These are phyloP conservation scores for Melanotaenia maccullochi DNA, from an alignment of 2,797 vertebrate genomes.

Conservation along the genomic window DNA sequence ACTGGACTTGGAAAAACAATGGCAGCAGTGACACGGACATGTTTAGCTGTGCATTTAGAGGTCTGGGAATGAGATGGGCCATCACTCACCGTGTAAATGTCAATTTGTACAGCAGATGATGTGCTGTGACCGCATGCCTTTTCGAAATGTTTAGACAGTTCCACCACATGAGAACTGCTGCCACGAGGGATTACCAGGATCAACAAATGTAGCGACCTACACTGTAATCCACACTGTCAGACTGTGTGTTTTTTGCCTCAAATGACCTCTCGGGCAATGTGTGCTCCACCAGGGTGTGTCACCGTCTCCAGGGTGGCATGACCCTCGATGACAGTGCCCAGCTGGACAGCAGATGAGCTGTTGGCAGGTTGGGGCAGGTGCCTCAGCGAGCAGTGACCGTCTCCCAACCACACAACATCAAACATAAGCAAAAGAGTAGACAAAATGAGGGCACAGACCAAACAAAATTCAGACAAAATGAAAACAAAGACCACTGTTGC, in stretches of 20 bases:
- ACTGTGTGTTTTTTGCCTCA: slow-evolving; percentile 46
- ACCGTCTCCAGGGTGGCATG: slow-evolving; percentile 59
- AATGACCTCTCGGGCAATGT: slow-evolving; percentile 43
- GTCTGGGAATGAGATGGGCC: slow-evolving; percentile 30
- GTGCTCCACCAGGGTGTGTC: slow-evolving; percentile 56
- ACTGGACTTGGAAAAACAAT: slow-evolving; percentile 28
- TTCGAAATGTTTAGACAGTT: slow-evolving; percentile 61
- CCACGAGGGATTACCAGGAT: slow-evolving; percentile 51
- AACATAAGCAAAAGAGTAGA: slow-evolving; percentile 55
- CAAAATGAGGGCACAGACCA: slow-evolving; percentile 61
- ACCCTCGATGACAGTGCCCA: slow-evolving; percentile 61
- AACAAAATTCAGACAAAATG: slow-evolving; percentile 70
- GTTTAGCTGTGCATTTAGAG: slow-evolving; percentile 29
- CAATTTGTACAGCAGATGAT: slow-evolving; percentile 23
- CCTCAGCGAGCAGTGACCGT: slow-evolving; percentile 36
- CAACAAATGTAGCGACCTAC: slow-evolving; percentile 47
- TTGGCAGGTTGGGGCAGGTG: slow-evolving; percentile 51
- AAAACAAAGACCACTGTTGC: slow-evolving; percentile 69
- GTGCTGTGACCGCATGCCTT: slow-evolving; percentile 25
- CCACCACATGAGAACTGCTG: slow-evolving; percentile 54
- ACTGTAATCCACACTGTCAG: slow-evolving; percentile 60
- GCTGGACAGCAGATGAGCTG: slow-evolving; percentile 48
- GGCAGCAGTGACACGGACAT: slow-evolving; percentile 1
- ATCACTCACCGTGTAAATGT: slow-evolving; percentile 30
- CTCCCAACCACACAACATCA: slow-evolving; percentile 51